Base-by-base conservation (phyloP, 2,113 vertebrate species). In the Argyrosomus japonicus region DNA sequence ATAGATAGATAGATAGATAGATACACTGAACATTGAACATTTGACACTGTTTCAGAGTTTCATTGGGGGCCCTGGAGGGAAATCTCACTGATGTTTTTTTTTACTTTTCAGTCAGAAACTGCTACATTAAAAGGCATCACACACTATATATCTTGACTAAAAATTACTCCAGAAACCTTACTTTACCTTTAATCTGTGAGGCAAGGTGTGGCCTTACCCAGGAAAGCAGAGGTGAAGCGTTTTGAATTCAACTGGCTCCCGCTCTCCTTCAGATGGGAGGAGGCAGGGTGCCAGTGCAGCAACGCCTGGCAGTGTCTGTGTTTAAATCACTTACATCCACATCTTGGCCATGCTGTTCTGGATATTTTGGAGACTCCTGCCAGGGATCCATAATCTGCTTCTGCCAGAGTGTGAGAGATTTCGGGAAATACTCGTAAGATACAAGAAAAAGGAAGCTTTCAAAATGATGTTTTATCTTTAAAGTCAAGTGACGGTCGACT, bases 341-440 rank as follows among this genome's bases (percentile, higher is more conserved):
- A 6, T 60, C 72, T 69, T 53, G 63, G 47, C 69, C 12, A 3
- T 47, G 36, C 56, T 27, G n/a, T 6, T 45, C 11, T 68, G 77
- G 77, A 83, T 81, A 74, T 63, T 65, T 75, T 71, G 53, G 67
- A 83, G 58, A 43, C 40, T 64, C 64, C 60, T 47, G 27, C 63
- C 27, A 65, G 74, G 15, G 40, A 83, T 67, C 74, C 53, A 45
- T 21, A 70, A 51, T 23, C 21, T 76, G 12, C 45, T 25, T 62
- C 56, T 71, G 61, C 17, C 50, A 60, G 62, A 69, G 25, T 10
- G 12, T 70, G 53, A 74, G 36, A 67, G 29, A 53, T 21, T 69
- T 48, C 77, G 45, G 36, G 61, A 56, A 80, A 87, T 13, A 53
- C 23, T 51, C 36, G 10, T 4, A 7, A 58, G 2, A 65, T 8